A percentile compares a stretch with the other conserved stretches of the same genome.
phyloP scores from a whole-genome alignment of 2,797 vertebrate genomes.

The Serranus cabrilla region DNA sequence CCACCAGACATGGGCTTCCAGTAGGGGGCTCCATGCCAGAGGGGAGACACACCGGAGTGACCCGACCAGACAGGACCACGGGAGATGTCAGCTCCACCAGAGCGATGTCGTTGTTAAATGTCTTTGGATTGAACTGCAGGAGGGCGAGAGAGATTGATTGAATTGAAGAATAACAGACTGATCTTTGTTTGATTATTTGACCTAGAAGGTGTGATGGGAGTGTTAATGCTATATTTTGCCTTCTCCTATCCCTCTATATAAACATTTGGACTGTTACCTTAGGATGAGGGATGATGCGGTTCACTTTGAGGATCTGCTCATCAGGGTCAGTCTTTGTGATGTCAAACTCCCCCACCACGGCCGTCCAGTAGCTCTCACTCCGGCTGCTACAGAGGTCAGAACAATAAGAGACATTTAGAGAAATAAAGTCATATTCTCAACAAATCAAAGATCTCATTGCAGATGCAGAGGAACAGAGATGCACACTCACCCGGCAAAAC shows the following conservation, averaged over 20 bases:
- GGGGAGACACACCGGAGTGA: slow-evolving; percentile 94
- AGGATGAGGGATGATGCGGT: slow-evolving; percentile 93
- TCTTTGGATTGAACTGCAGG: slow-evolving; percentile 93
- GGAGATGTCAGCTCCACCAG: slow-evolving; percentile 91
- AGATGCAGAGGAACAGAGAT: neutral
- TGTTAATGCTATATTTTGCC: neutral
- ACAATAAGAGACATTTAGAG: neutral
- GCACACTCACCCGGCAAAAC: slow-evolving; percentile 90
- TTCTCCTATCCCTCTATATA: neutral
- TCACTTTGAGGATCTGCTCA: slow-evolving; percentile 88
- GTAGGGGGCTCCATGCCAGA: slow-evolving; percentile 85
- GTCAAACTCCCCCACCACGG: slow-evolving; percentile 91
- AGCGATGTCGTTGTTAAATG: slow-evolving; percentile 93
- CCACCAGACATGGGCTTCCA: slow-evolving; percentile 91
- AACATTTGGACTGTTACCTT: slow-evolving; percentile 84
- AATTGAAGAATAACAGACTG: neutral
- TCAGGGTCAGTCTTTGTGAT: slow-evolving; percentile 86
- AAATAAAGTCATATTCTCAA: neutral
- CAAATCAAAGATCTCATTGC: neutral
- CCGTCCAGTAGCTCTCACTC: slow-evolving; percentile 93
- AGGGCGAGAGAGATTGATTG: slow-evolving; percentile 16
- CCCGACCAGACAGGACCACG: slow-evolving; percentile 74
- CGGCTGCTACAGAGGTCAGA: slow-evolving; percentile 81
- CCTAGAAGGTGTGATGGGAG: neutral
- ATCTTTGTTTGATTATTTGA: slow-evolving; percentile 1